These are phyloP conservation scores for Patella pellucida DNA, from an alignment of 2,888 invertebrate genomes.

Conservation along the genomic window DNA sequence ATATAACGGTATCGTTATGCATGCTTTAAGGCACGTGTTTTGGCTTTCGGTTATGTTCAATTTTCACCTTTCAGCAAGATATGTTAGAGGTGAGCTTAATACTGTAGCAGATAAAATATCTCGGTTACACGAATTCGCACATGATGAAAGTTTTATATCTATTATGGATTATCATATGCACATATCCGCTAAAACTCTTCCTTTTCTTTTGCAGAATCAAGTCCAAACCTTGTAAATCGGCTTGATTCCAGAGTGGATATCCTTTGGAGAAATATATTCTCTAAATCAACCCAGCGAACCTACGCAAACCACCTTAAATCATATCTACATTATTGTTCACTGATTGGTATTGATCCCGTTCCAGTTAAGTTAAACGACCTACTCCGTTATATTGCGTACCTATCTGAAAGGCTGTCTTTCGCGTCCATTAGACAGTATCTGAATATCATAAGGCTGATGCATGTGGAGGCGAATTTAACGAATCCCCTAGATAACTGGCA, in stretches of 20 bases:
- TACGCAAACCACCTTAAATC: slow-evolving; percentile 16
- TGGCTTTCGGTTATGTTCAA: background rate
- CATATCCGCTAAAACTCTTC: slow-evolving; percentile 9
- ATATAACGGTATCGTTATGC: background rate
- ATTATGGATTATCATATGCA: background rate
- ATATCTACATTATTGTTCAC: slow-evolving; percentile 20
- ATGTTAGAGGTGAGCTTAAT: background rate
- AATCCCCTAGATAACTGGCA: slow-evolving; percentile 16
- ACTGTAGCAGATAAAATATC: background rate
- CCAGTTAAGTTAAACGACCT: slow-evolving; percentile 12
- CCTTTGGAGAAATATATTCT: slow-evolving; percentile 14
- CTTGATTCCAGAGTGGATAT: slow-evolving; percentile 19
- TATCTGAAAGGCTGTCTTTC: slow-evolving; percentile 14
- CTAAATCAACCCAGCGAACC: slow-evolving; percentile 22
- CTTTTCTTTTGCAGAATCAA: slow-evolving; percentile 19
- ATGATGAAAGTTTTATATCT: too few relatives aligned
- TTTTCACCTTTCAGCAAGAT: background rate
- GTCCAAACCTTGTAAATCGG: background rate
- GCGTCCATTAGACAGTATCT: slow-evolving; percentile 13
- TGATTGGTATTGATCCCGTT: slow-evolving; percentile 13
- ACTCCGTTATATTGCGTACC: slow-evolving; percentile 23
- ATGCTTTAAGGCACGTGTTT: background rate
- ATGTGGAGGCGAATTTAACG: slow-evolving; percentile 13
- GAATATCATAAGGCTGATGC: slow-evolving; percentile 9
- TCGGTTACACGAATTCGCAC: background rate